Conservation (phyloP, 2,888 invertebrate species). For the Xestia xanthographa region DNA sequence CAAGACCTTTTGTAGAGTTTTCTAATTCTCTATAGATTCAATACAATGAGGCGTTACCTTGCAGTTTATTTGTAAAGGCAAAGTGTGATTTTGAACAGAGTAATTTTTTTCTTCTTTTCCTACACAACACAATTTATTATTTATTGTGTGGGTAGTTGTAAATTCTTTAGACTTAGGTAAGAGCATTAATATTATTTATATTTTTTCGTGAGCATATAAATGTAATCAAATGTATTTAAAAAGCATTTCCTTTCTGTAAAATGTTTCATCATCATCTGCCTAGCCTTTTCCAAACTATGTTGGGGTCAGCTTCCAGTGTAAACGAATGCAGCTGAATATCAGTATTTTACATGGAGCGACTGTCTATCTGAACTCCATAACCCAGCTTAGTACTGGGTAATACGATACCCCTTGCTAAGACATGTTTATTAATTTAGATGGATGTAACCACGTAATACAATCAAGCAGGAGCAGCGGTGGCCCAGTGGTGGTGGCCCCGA, state of each 20-base stretch:
- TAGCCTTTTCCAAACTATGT: too few species aligned
- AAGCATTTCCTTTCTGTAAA: too few species aligned
- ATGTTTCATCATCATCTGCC: too few species aligned
- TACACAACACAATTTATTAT: not conserved
- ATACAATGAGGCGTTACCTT: constrained; percentile 76
- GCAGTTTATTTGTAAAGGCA: constrained; percentile 71
- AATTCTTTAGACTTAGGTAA: not conserved
- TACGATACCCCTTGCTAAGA: not conserved
- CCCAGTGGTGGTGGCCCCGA: too few species aligned
- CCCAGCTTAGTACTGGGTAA: too few species aligned
- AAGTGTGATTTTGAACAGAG: not conserved
- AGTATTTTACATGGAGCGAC: too few species aligned
- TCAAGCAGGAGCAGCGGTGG: too few species aligned
- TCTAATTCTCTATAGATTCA: constrained; percentile 71
- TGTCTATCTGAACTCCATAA: too few species aligned
- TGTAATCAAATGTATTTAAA: not conserved
- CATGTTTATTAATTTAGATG: not conserved
- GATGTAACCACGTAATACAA: not conserved
- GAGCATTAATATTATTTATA: not conserved
- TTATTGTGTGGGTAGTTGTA: not conserved
- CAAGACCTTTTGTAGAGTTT: constrained; percentile 63
- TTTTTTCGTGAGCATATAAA: not conserved
- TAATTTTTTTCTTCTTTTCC: not conserved
- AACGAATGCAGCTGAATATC: too few species aligned
- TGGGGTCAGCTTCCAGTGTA: too few species aligned